Evolutionary conservation across 1,140 invertebrate genomes (phyloP), one percentile per base, ranked within the genome.

Genomic region (Branchinecta lynchi): DNA sequence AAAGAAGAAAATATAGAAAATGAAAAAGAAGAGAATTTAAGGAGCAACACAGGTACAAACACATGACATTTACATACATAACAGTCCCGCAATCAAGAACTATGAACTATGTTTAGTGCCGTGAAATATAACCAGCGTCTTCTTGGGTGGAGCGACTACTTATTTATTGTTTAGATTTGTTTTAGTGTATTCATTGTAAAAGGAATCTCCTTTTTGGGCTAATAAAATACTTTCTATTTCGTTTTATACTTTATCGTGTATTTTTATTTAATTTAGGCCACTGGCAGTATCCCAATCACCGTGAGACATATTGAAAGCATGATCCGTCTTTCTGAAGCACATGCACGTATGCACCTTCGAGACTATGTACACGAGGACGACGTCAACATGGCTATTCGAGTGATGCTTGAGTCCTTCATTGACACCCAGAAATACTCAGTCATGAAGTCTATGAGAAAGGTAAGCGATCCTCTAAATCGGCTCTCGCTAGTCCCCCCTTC

Each of bases 271-370:
- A 45, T 73, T 8, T 74, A 90, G 88, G 86, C 86, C 0, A 99
- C 96, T 43, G 95, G 94, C 70, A 96, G 93, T 77, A 85, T 99
- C 72, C 95, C 96, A 0, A 98, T 99, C 73, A 99, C 97, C 0
- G 95, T 98, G 0, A 84, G 97, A 74, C 95, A 99, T 76, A 96
- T 99, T 74, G 97, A 99, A 81, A 96, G 93, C 75, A 94, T 99
- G 77, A 98, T 99, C 75, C 86, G 97, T 44, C 90, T 97, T 86
- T 84, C 94, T 0, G 96, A 99, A 81, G 92, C 96, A 0, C 90
- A 96, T 82, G 96, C 96, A 0, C 87, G 90, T 72, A 92, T 99
- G 84, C 94, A 98, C 81, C 81, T 99, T 12, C 81, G 96, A 12
- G 87, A 93, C 73, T 92, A 89, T 76, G 96, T 99, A 0, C 84